Evolutionary conservation across 2,797 vertebrate genomes (phyloP), one percentile per base, ranked within the genome.

Genomic region (Neosilurus mollespiculum): DNA sequence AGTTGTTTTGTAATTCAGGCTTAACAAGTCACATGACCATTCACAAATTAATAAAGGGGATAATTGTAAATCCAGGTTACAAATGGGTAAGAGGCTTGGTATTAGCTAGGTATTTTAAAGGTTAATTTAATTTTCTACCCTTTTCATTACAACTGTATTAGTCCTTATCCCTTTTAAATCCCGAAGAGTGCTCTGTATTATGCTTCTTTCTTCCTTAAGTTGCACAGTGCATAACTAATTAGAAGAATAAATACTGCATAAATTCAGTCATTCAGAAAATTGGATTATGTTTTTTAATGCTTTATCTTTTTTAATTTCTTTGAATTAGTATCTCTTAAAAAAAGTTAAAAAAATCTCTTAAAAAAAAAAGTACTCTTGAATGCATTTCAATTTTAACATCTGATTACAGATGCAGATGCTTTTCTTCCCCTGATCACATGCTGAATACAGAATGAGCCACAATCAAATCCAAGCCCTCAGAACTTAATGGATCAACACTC

Each of bases 271-370:
- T 84, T 82, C 64, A 81, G 89, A 89, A 91, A 92, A 93, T 92
- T 92, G 84, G 86, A 92, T 92, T 91, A 91, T 89, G 90, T 91
- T 94, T 92, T 90, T 58, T 77, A 84, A 90, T 90, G 91, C 88
- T 90, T 91, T 91, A 89, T 6, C 93, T 90, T 85, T 87, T 86
- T 85, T 89, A 90, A 92, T 92, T 90, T 87, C 88, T 91, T 88
- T 66, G 78, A 62, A 51, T 84, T 70, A 65, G 34, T 43, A 24
- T 53, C 14, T 43, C 12, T 49, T 71, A 77, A 81, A 70, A 73
- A 37, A 56, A 66, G 15, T 49, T 6, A 30, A 53, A 56, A 73
- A n/a, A n/a, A n/a, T n/a, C n/a, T n/a, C n/a, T n/a, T 18, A 30
- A 58, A 6, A 18, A 58, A 6, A 18, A 75, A 65, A 26, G 9